Evolutionary conservation across 92 coral and sea anemone genomes (phyloP).

Genomic region (Epizoanthus ramosus): DNA sequence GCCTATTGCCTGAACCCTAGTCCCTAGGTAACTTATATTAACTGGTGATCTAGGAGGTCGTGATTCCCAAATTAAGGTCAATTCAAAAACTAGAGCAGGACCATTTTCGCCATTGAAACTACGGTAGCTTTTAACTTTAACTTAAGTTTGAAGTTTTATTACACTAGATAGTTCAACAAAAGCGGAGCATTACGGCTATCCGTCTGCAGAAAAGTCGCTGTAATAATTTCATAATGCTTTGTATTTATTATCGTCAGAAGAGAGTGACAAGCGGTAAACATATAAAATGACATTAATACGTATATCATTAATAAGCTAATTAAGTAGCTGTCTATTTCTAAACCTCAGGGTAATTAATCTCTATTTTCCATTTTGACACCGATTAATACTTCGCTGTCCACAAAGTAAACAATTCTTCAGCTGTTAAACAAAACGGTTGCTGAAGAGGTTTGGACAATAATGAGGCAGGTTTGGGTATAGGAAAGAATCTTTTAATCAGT

Average conservation of each 20-base stretch:
- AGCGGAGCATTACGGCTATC: too few species aligned
- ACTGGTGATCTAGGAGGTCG: too few species aligned
- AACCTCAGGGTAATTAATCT: background rate
- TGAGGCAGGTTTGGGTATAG: background rate
- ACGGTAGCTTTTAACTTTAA: too few species aligned
- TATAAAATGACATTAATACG: background rate
- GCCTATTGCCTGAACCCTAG: too few species aligned
- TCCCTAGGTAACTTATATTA: too few species aligned
- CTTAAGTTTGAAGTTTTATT: too few species aligned
- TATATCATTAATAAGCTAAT: conserved; percentile 24
- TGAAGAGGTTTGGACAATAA: background rate
- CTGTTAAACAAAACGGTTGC: background rate
- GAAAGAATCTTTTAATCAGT: background rate
- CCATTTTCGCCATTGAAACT: too few species aligned
- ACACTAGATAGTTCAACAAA: too few species aligned
- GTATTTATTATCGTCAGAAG: background rate
- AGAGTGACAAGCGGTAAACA: background rate
- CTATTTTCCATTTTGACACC: conserved; percentile 7
- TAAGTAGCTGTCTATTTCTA: background rate
- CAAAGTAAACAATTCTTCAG: background rate
- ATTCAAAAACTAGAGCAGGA: too few species aligned
- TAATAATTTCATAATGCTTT: background rate
- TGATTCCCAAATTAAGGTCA: too few species aligned
- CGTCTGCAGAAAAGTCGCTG: too few species aligned
- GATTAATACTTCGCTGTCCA: background rate